phyloP scores from a whole-genome alignment of 2,888 invertebrate species.

The Rhaphigaster nebulosa region DNA sequence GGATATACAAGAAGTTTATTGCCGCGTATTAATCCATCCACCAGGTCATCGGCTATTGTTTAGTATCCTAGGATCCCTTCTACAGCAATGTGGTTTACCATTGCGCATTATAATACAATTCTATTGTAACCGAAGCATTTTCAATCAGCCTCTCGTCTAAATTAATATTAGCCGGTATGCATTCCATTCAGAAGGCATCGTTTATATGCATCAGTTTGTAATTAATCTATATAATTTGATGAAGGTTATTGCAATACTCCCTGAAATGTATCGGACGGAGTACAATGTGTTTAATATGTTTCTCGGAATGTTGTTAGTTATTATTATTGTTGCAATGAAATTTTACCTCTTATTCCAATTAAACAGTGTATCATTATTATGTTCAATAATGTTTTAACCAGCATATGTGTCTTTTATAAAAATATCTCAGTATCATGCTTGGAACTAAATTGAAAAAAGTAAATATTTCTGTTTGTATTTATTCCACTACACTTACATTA shows the following conservation, averaged over 20 bases:
- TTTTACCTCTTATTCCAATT: neutral
- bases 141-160: neutral
- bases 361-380: neutral
- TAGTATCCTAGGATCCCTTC: neutral
- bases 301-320: neutral
- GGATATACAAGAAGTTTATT: neutral
- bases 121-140: slow-evolving; percentile 3
- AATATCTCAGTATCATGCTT: no score
- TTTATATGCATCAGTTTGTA: neutral
- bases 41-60: neutral
- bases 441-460: neutral
- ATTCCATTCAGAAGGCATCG: neutral
- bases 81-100: neutral
- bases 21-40: neutral
- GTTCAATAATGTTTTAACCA: neutral
- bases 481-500: no score
- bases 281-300: neutral
- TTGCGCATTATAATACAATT: neutral
- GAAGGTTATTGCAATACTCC: neutral
- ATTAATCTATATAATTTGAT: neutral
- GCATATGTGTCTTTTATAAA: no score
- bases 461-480: no score
- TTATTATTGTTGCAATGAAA: neutral
- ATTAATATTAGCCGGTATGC: neutral
- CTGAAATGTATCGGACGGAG: neutral